These are phyloP conservation scores for Agrochola circellaris DNA, from an alignment of 2,888 invertebrate species.

Conservation along the genomic window DNA sequence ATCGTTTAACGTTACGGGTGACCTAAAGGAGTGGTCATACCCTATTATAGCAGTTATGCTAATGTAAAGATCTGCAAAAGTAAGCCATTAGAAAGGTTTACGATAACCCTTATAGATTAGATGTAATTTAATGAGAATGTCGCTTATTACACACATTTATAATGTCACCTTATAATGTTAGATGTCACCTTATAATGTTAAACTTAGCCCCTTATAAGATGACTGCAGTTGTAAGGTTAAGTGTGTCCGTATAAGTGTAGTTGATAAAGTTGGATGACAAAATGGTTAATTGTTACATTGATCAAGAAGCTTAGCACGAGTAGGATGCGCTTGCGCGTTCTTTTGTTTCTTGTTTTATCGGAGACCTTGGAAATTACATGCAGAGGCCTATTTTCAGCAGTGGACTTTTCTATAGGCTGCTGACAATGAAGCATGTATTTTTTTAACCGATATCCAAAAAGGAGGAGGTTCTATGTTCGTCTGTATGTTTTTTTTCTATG, in stretches of 20 bases:
- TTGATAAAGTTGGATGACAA: conserved; percentile 42
- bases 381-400: no score
- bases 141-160: conserved; percentile 45
- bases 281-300: conserved; percentile 39
- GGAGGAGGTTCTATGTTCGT: no score
- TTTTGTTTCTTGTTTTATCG: conserved; percentile 2
- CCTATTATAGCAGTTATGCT: conserved; percentile 56
- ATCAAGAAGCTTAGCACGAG: conserved; percentile 6
- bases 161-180: conserved; percentile 19
- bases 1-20: conserved; percentile 25
- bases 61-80: conserved; percentile 51
- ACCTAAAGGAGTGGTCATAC: conserved; percentile 56
- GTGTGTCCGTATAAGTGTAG: conserved; percentile 22
- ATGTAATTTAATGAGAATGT: conserved; percentile 51
- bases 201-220: conserved; percentile 8
- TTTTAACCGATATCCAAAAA: no score
- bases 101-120: conserved; percentile 56
- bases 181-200: conserved; percentile 20
- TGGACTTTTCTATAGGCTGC: neutral
- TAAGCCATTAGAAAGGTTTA: conserved; percentile 51
- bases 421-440: neutral
- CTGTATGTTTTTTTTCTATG: no score
- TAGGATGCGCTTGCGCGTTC: neutral
- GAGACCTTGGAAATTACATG: neutral
- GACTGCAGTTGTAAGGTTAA: conserved; percentile 34